Percentiles rank a stretch among this genome's conserved stretches.
These are phyloP conservation scores for Scaptomyza flava DNA, from an alignment of 2,888 invertebrate species.

Conservation along the genomic window DNA sequence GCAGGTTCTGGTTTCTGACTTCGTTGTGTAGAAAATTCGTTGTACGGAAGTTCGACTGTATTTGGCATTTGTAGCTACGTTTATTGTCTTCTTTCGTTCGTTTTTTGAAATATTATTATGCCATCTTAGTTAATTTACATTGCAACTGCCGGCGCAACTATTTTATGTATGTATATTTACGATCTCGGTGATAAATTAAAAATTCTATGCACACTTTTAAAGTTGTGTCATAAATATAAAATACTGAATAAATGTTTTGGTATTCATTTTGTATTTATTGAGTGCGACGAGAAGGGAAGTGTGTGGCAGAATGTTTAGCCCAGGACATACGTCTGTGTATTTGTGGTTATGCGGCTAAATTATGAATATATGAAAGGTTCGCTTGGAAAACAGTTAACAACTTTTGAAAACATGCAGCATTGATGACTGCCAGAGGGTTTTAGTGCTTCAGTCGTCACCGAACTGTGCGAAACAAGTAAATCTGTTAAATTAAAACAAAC, in stretches of 20 bases:
- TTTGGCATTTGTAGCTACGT: too few relatives aligned
- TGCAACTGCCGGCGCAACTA: conserved; percentile 4
- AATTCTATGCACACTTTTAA: conserved; percentile 17
- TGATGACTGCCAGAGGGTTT: conserved; percentile 45
- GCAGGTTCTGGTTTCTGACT: too few relatives aligned
- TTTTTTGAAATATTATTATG: neutral
- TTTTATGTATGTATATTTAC: conserved; percentile 2
- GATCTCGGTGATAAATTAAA: conserved; percentile 7
- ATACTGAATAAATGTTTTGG: neutral
- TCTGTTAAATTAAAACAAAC: conserved; percentile 75
- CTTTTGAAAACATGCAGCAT: conserved; percentile 56
- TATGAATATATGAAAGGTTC: conserved; percentile 56
- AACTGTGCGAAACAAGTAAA: conserved; percentile 62
- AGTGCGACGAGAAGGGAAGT: neutral
- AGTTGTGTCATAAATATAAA: conserved; percentile 7
- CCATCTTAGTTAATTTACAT: neutral
- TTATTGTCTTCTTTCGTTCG: too few relatives aligned
- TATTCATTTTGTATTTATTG: conserved; percentile 37
- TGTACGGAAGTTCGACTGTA: too few relatives aligned
- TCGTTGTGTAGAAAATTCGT: too few relatives aligned
- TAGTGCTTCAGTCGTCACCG: conserved; percentile 36
- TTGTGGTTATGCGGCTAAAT: conserved; percentile 14
- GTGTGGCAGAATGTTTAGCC: neutral
- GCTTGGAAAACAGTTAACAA: conserved; percentile 46
- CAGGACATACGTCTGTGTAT: neutral